These are phyloP conservation scores for Baryphthengus martii DNA, from an alignment of 2,113 vertebrate genomes.

Conservation along the genomic window DNA sequence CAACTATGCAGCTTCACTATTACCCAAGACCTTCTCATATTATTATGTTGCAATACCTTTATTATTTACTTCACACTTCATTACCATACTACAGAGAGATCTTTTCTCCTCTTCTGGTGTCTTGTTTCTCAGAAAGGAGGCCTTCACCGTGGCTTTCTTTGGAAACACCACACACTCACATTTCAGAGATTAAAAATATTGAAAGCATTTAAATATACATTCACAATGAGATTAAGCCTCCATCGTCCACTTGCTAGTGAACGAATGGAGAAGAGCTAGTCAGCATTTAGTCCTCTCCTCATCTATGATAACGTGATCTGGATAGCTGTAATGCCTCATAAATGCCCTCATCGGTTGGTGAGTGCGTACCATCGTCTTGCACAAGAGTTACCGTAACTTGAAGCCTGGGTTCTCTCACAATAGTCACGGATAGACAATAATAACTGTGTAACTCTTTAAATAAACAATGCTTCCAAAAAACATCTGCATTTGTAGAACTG, in stretches of 20 bases:
- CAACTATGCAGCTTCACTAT: conserved; percentile 22
- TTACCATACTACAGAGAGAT: not conserved
- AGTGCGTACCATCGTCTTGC: not conserved
- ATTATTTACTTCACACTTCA: not conserved
- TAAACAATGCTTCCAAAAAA: not conserved
- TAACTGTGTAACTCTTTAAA: not conserved
- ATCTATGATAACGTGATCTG: not conserved
- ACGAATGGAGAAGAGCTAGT: not conserved
- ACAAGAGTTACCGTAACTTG: not conserved
- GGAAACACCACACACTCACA: not conserved
- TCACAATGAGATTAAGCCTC: not conserved
- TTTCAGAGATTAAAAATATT: not conserved
- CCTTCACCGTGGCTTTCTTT: not conserved
- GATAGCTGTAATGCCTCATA: not conserved
- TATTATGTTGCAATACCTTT: not conserved
- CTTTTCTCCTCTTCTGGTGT: not conserved
- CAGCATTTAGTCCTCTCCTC: not conserved
- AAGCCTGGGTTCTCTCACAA: not conserved
- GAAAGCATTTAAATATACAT: not conserved
- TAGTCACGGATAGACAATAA: not conserved
- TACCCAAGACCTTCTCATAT: not conserved
- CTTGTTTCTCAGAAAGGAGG: not conserved
- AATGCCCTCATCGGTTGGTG: not conserved
- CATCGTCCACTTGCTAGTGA: not conserved
- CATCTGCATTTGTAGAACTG: not conserved